These are phyloP conservation scores for Amphipoea oculea DNA, from an alignment of 2,888 invertebrate species.

Conservation along the genomic window DNA sequence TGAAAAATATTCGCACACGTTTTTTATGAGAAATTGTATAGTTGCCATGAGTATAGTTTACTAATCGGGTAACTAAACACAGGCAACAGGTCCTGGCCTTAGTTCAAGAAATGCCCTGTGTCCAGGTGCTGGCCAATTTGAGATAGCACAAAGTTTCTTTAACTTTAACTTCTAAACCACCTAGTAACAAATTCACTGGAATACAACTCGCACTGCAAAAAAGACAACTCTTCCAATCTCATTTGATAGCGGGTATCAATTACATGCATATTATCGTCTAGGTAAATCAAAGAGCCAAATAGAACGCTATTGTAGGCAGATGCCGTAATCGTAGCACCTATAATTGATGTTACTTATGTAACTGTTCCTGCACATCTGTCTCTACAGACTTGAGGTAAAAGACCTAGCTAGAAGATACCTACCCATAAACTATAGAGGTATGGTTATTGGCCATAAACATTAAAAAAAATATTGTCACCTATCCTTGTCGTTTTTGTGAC, in stretches of 20 bases:
- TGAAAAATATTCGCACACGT: too few relatives aligned
- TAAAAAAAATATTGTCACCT: not conserved
- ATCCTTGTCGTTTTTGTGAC: slow-evolving; percentile 11
- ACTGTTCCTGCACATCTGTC: slow-evolving; percentile 16
- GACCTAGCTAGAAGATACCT: not conserved
- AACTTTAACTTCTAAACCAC: not conserved
- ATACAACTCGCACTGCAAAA: not conserved
- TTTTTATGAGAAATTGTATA: too few relatives aligned
- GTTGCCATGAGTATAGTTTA: too few relatives aligned
- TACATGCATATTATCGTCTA: slow-evolving; percentile 32
- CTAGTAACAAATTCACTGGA: not conserved
- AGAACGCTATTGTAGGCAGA: slow-evolving; percentile 38
- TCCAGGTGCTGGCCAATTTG: not conserved
- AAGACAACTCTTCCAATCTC: not conserved
- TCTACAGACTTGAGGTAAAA: not conserved
- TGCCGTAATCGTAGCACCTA: slow-evolving; percentile 37
- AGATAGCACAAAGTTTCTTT: not conserved
- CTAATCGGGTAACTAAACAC: too few relatives aligned
- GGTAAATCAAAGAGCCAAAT: slow-evolving; percentile 36
- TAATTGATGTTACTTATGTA: slow-evolving; percentile 43
- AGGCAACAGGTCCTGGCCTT: too few relatives aligned
- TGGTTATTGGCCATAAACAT: slow-evolving; percentile 3
- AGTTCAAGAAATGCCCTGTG: not conserved
- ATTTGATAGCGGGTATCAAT: slow-evolving; percentile 44
- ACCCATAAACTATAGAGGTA: not conserved